Evolutionary conservation across 2,113 vertebrate species (phyloP), one percentile per base, ranked within the genome.

Genomic region (Pyxicephalus adspersus): DNA sequence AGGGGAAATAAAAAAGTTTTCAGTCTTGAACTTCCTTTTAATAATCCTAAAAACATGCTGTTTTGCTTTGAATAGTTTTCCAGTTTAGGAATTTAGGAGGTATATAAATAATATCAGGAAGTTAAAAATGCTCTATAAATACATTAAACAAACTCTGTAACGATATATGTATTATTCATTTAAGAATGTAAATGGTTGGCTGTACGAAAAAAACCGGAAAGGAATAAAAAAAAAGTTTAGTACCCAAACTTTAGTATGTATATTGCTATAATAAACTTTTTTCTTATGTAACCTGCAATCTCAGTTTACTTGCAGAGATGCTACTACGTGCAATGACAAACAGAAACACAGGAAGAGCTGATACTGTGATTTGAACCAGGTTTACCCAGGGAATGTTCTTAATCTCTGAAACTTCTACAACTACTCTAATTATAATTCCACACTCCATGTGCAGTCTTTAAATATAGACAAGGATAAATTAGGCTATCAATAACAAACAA

Each of bases 381-480:
- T 75, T 75, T 75, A 75, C 31, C 57, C 57, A 57, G 72, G 72
- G 55, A 75, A 63, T 75, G 72, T 75, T 58, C 57, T 58, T 75
- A 75, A 61, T 63, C 72, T 61, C 57, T 45, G 57, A 75, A 61
- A 75, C 57, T 45, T 57, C 72, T 75, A 58, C 57, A n/a, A 61
- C 55, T 75, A 75, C 72, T 61, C 72, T 75, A 75, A 76, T 63
- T 63, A 76, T 76, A 76, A 76, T 76, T 76, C 71, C 75, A 83
- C 57, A 77, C 73, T 55, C 65, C 76, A 85, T 52, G 83, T 85
- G 86, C 85, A 83, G 83, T 85, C 57, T 83, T 60, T 80, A 83
- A 82, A 65, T 88, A 85, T 72, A 78, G 76, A 78, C 64, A 38
- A 66, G 34, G 76, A 78, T 78, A 78, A 51, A 25, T 65, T 78